Evolutionary conservation across 2,888 invertebrate genomes (phyloP), one percentile per base, ranked within the genome.

Genomic region (Coremacera marginata): DNA sequence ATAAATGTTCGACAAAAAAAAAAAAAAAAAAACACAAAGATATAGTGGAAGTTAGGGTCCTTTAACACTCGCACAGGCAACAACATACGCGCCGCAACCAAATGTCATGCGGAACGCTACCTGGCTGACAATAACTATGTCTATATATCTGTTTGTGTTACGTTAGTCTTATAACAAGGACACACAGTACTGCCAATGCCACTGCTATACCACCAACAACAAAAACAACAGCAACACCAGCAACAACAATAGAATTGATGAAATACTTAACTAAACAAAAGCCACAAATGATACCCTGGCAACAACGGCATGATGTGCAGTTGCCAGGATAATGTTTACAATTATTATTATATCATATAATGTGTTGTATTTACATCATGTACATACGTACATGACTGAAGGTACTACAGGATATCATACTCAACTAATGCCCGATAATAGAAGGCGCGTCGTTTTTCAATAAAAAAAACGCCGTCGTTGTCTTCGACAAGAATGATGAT

Each of bases 181-280:
- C 57, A 60, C 57, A 60, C 57, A 60, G 25, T 25, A 60, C 57
- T 27, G 57, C 57, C 57, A 60, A 55, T 55, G 55, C 44, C 44
- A 44, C 44, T 44, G 44, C 44, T 44, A 44, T 11, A 44, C 1
- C 44, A 44, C 14, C 31, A 31, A 34, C 79, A 81, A 80, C 79
- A 80, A 25, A 77, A 62, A 70, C 68, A 78, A 63, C 75, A 79
- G 72, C 52, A 77, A 19, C 51, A 60, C 76, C 68, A 72, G 55
- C 62, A 68, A 73, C 19, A 77, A 67, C 44, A 77, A 73, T 22
- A 25, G 51, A 57, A 62, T 55, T 76, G 79, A 80, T 79, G 80
- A 70, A 77, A 78, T 80, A 78, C 77, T 79, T 77, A 77, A 76
- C 68, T 52, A 67, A 76, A 76, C 78, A 78, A 78, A 75, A 49